Conservation (phyloP, 2,797 vertebrate genomes). For the Fundulus diaphanus region DNA sequence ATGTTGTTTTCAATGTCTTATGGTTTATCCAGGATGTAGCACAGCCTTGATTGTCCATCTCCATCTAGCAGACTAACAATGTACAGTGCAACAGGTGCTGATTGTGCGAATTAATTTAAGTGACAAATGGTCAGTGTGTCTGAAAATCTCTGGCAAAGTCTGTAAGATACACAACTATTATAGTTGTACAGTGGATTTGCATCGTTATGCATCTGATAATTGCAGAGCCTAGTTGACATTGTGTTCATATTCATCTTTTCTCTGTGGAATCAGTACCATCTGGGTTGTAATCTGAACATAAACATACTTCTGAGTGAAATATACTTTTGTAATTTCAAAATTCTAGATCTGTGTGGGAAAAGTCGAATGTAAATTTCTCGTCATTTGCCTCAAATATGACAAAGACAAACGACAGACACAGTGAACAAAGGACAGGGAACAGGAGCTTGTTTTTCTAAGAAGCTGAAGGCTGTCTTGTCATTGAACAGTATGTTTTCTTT, state of each 20-base stretch:
- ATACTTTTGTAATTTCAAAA: neutral
- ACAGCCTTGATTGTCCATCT: neutral
- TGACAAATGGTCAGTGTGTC: neutral
- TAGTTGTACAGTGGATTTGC: neutral
- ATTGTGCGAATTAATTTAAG: neutral
- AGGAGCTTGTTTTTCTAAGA: neutral
- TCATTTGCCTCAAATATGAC: neutral
- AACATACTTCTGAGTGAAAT: neutral
- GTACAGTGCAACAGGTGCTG: neutral
- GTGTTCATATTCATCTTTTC: neutral
- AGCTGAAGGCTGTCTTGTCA: neutral
- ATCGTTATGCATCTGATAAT: neutral
- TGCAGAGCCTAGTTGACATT: neutral
- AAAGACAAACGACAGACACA: neutral
- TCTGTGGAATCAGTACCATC: neutral
- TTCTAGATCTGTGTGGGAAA: constrained; percentile 14
- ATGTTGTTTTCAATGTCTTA: neutral
- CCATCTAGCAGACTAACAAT: neutral
- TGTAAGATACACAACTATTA: neutral
- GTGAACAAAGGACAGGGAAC: neutral
- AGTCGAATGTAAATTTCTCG: neutral
- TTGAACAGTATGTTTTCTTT: neutral
- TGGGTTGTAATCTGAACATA: neutral
- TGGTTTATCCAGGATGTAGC: neutral
- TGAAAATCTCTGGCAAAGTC: neutral